A percentile compares a stretch with the other conserved stretches of the same genome.
Evolutionary conservation across 2,113 vertebrate genomes (phyloP).

Genomic region (Heterotilapia buettikoferi): DNA sequence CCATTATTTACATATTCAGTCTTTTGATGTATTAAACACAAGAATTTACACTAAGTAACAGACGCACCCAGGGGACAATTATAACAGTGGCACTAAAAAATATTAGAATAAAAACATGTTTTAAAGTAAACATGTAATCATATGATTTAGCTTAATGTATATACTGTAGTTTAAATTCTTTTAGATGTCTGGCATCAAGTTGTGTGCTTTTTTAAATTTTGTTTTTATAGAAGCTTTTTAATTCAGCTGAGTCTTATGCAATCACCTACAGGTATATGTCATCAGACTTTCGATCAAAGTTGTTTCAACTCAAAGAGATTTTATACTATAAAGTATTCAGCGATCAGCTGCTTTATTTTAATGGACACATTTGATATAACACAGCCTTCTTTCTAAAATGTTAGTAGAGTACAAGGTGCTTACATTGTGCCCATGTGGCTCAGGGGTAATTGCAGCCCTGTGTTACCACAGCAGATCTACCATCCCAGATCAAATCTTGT

Average conservation of each 20-base stretch:
- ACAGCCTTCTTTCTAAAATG: not conserved
- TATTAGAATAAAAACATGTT: not conserved
- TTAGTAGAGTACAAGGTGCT: not conserved
- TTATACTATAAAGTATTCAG: not conserved
- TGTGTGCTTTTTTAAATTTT: not conserved
- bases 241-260: not conserved
- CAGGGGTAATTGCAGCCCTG: not conserved
- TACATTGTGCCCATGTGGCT: not conserved
- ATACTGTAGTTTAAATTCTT: not conserved
- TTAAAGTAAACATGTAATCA: not conserved
- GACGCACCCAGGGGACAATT: not conserved
- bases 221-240: not conserved
- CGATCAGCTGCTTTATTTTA: not conserved
- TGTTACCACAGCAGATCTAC: not conserved
- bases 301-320: not conserved
- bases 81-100: not conserved
- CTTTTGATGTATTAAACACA: not conserved
- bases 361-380: not conserved
- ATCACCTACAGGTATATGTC: not conserved
- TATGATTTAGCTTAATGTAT: not conserved
- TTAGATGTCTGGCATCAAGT: not conserved
- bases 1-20: not conserved
- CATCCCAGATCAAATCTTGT: not conserved
- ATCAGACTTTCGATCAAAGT: not conserved
- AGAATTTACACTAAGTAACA: not conserved